phyloP scores from a whole-genome alignment of 2,888 invertebrate species.

The Parnassius glacialis region DNA sequence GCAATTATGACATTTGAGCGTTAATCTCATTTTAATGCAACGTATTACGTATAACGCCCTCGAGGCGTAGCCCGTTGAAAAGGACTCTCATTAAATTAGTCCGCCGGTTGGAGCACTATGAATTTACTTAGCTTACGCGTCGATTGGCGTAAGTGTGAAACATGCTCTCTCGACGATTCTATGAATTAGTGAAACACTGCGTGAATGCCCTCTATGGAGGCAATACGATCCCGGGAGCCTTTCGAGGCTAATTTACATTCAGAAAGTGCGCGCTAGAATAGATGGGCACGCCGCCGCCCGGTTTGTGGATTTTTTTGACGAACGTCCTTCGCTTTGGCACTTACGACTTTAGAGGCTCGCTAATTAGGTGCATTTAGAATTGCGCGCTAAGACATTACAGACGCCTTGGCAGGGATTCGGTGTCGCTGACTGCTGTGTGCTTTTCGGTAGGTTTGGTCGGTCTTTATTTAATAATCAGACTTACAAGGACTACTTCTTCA shows the following conservation, averaged over 20 bases:
- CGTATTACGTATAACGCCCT: slow-evolving; percentile 43
- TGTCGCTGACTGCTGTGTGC: slow-evolving; percentile 5
- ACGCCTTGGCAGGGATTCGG: slow-evolving; percentile 6
- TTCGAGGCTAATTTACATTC: slow-evolving; percentile 52
- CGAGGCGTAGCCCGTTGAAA: slow-evolving; percentile 50
- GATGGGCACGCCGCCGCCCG: slow-evolving; percentile 22
- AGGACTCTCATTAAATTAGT: slow-evolving; percentile 77
- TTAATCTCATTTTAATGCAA: slow-evolving; percentile 52
- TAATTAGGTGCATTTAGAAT: slow-evolving; percentile 26
- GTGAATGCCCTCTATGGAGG: slow-evolving; percentile 69
- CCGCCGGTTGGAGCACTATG: slow-evolving; percentile 74
- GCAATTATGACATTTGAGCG: slow-evolving; percentile 54
- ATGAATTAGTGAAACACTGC: slow-evolving; percentile 54
- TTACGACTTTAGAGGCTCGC: slow-evolving; percentile 13
- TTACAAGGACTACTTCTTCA: no score
- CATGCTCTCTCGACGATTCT: slow-evolving; percentile 62
- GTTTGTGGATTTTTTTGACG: slow-evolving; percentile 19
- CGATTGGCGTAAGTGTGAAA: slow-evolving; percentile 73
- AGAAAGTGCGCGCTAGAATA: slow-evolving; percentile 29
- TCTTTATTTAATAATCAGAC: no score
- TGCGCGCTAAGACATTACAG: slow-evolving; percentile 17
- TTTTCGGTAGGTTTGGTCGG: neutral
- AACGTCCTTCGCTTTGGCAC: slow-evolving; percentile 15
- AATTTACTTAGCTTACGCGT: slow-evolving; percentile 63
- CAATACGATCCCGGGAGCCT: slow-evolving; percentile 56